phyloP scores from a whole-genome alignment of 2,113 vertebrate genomes.

The Cichladusa arquata region DNA sequence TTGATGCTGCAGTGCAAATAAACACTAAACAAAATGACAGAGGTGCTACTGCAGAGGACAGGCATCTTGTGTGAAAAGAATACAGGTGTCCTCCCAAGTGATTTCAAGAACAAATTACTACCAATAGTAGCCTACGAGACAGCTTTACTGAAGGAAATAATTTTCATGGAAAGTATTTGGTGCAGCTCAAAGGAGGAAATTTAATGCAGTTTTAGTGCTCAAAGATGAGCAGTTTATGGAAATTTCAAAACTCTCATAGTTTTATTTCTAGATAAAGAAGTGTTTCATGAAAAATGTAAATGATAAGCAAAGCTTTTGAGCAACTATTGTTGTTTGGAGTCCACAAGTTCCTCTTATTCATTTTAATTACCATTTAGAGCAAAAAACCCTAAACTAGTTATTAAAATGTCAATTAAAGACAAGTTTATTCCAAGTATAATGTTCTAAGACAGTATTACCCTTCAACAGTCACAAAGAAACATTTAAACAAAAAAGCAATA shows the following conservation, averaged over 20 bases:
- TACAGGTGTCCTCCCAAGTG: not conserved
- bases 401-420: not conserved
- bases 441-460: not conserved
- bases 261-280: not conserved
- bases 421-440: not conserved
- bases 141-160: not conserved
- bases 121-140: not conserved
- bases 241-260: not conserved
- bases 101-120: slow-evolving; percentile 20
- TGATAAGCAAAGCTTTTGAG: not conserved
- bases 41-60: not conserved
- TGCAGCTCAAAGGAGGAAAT: not conserved
- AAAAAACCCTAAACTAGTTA: not conserved
- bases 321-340: not conserved
- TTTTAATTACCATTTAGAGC: not conserved
- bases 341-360: not conserved
- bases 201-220: not conserved
- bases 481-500: not conserved
- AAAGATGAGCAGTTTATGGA: not conserved
- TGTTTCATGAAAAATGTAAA: not conserved
- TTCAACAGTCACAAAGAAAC: not conserved
- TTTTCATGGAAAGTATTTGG: not conserved
- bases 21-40: not conserved
- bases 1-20: not conserved
- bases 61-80: not conserved